phyloP scores from a whole-genome alignment of 2,113 vertebrate genomes.

The Phylloscopus trochiloides region DNA sequence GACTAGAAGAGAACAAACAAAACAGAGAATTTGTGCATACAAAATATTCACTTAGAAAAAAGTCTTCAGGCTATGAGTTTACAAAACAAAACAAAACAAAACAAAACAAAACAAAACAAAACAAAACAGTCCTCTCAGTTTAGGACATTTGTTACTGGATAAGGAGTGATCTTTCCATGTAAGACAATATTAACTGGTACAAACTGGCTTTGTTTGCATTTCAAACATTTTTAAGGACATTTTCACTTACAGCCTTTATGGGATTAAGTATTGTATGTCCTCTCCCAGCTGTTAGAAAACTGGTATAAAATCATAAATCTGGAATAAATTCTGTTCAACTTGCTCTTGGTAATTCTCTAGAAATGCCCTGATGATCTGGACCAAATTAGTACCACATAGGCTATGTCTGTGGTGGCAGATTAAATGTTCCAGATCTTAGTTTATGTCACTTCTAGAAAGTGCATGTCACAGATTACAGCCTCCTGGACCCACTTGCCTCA shows the following conservation, averaged over 20 bases:
- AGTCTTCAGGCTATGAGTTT: neutral
- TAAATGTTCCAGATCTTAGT: neutral
- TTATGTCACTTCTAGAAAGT: neutral
- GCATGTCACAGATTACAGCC: neutral
- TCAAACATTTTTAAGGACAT: neutral
- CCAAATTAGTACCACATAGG: neutral
- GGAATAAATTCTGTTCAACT: neutral
- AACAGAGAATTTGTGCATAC: neutral
- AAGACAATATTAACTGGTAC: neutral
- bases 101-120: neutral
- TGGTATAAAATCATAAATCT: neutral
- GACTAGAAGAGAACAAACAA: neutral
- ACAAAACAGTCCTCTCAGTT: neutral
- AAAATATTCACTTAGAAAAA: neutral
- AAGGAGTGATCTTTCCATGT: neutral
- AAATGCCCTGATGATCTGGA: neutral
- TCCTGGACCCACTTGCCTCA: neutral
- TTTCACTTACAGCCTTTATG: neutral
- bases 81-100: neutral
- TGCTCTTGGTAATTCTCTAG: neutral
- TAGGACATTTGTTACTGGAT: neutral
- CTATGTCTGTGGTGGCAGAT: neutral
- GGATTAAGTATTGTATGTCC: neutral
- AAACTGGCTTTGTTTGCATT: neutral
- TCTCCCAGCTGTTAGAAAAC: neutral